Percentiles rank a stretch among this genome's conserved stretches.
These are phyloP conservation scores for Coregonus sp. DNA, from an alignment of 2,797 vertebrate genomes.

Conservation along the genomic window DNA sequence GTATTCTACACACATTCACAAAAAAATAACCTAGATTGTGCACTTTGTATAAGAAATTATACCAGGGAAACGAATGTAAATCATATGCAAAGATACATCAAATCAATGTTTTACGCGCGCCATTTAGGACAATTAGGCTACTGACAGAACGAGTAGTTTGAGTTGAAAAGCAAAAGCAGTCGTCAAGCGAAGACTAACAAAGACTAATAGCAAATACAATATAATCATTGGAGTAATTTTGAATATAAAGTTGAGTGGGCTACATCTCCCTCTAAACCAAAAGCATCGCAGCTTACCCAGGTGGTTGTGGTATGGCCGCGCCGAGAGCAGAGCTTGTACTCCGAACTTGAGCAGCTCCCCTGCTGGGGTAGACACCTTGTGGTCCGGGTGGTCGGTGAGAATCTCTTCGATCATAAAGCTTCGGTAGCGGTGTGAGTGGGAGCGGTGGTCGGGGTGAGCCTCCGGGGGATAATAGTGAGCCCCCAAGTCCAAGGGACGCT, in stretches of 20 bases:
- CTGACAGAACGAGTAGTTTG: background rate
- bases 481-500: conserved; percentile 88
- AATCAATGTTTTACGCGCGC: background rate
- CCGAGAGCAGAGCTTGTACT: conserved; percentile 89
- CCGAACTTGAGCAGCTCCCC: conserved; percentile 95
- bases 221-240: background rate
- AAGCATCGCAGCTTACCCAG: conserved; percentile 77
- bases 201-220: background rate
- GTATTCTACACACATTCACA: background rate
- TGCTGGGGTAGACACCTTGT: conserved; percentile 82
- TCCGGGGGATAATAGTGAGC: conserved; percentile 88
- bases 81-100: background rate
- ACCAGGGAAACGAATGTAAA: background rate
- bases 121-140: background rate
- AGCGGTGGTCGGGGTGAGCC: conserved; percentile 85
- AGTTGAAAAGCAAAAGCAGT: background rate
- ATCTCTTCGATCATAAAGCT: conserved; percentile 99
- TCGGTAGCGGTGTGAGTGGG: conserved; percentile 93
- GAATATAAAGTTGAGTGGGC: background rate
- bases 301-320: conserved; percentile 91
- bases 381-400: conserved; percentile 88
- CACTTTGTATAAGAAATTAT: background rate
- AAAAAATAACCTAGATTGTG: background rate
- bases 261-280: background rate
- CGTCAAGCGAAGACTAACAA: background rate